These are phyloP conservation scores for Calephelis nemesis DNA, from an alignment of 1,140 invertebrate genomes.

Conservation along the genomic window DNA sequence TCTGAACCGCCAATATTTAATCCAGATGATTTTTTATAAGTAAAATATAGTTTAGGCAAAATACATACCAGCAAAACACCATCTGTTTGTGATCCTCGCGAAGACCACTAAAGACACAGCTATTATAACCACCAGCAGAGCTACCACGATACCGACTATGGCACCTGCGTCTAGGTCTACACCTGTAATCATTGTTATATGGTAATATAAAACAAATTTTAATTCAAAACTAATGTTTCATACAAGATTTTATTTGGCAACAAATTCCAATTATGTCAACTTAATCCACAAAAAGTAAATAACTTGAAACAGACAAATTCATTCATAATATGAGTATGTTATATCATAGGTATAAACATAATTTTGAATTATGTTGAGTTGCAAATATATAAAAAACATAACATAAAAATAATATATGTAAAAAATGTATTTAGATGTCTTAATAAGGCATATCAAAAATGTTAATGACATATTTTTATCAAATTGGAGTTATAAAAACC, in stretches of 20 bases:
- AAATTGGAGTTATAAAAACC: too few species aligned
- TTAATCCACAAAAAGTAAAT: neutral
- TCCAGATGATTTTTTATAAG: neutral
- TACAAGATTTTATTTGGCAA: too few species aligned
- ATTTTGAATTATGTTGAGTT: too few species aligned
- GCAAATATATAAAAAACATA: too few species aligned
- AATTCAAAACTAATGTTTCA: neutral
- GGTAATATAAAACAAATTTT: neutral
- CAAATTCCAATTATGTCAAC: neutral
- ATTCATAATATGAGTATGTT: too few species aligned
- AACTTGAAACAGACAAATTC: too few species aligned
- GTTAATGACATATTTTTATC: too few species aligned
- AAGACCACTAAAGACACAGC: slow-evolving; percentile 85
- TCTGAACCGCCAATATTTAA: too few species aligned
- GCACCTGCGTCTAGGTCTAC: slow-evolving; percentile 85
- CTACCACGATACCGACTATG: slow-evolving; percentile 87
- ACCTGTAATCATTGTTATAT: slow-evolving; percentile 60
- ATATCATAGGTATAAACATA: too few species aligned
- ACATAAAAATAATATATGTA: too few species aligned
- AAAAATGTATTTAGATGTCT: too few species aligned
- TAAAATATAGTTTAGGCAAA: slow-evolving; percentile 20
- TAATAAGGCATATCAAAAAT: too few species aligned
- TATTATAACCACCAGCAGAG: slow-evolving; percentile 83
- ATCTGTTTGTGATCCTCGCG: slow-evolving; percentile 87
- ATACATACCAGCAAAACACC: slow-evolving; percentile 91